Conservation (phyloP, 2,888 invertebrate species). For the Mactromeris polynyma region DNA sequence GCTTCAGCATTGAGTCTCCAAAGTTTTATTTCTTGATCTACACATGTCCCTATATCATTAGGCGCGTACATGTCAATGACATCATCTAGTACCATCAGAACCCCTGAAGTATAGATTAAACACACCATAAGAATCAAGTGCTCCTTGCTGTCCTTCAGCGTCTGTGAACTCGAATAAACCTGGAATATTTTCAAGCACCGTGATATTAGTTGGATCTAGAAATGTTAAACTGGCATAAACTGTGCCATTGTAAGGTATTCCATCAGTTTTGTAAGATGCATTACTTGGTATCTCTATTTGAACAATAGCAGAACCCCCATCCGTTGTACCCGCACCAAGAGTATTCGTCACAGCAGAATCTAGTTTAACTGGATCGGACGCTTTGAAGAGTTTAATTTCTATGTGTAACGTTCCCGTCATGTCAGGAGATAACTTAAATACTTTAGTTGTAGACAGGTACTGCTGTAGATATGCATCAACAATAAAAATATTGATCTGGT, state of each 20-base stretch:
- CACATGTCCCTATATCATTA: neutral
- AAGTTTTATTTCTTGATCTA: neutral
- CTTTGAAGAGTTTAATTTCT: slow-evolving; percentile 1
- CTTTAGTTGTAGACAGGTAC: neutral
- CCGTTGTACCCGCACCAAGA: neutral
- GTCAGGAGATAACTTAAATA: neutral
- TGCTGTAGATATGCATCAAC: neutral
- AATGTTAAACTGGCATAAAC: neutral
- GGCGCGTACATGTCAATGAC: neutral
- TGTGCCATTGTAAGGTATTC: slow-evolving; percentile 13
- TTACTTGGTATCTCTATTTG: neutral
- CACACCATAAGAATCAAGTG: slow-evolving; percentile 1
- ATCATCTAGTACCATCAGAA: neutral
- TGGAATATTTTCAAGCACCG: neutral
- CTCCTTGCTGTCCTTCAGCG: neutral
- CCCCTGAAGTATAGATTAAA: neutral
- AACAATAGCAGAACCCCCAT: neutral
- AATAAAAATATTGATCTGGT: neutral
- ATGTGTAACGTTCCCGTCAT: neutral
- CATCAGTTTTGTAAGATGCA: neutral
- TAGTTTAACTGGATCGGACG: neutral
- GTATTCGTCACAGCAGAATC: slow-evolving; percentile 12
- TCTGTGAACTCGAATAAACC: neutral
- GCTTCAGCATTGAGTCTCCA: neutral
- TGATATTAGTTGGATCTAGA: slow-evolving; percentile 6